These are phyloP conservation scores for Brachyptera risi DNA, from an alignment of 2,888 invertebrate species.

Conservation along the genomic window DNA sequence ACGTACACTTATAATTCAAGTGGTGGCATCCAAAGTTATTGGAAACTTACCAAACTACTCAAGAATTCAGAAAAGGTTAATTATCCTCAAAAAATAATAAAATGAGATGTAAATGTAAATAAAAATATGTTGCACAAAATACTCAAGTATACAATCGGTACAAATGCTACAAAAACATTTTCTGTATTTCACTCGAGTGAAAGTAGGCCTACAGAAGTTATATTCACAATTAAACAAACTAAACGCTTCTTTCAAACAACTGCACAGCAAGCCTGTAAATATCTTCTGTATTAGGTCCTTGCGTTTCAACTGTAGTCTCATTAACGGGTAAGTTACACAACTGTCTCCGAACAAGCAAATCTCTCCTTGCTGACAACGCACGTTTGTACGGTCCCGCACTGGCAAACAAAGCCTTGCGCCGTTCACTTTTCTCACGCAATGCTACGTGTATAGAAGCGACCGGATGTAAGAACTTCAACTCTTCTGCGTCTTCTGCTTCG, in stretches of 20 bases:
- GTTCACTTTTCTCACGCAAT: constrained; percentile 54
- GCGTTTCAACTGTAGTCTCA: constrained; percentile 43
- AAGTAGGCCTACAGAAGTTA: no score
- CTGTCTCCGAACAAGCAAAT: constrained; percentile 50
- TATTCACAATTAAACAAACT: no score
- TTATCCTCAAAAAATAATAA: no score
- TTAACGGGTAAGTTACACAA: constrained; percentile 64
- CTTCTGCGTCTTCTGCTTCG: constrained; percentile 40
- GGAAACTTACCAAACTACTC: no score
- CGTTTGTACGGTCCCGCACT: constrained; percentile 70
- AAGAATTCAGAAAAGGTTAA: no score
- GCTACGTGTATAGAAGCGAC: constrained; percentile 56
- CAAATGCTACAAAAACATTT: no score
- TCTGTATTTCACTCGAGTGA: no score
- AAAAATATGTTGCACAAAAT: no score
- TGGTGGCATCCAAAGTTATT: no score
- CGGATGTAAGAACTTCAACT: constrained; percentile 46
- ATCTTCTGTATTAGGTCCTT: constrained; percentile 27
- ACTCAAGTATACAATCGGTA: no score
- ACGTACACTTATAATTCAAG: no score
- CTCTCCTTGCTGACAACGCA: constrained; percentile 74
- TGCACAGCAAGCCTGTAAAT: constrained; percentile 32
- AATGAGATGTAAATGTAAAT: no score
- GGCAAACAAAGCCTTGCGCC: constrained; percentile 59
- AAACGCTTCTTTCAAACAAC: constrained; percentile 27